Percentiles rank a stretch among this genome's conserved stretches.
Conservation (phyloP, 35 echinoderm and acorn worm genomes). For the Lytechinus variegatus region DNA sequence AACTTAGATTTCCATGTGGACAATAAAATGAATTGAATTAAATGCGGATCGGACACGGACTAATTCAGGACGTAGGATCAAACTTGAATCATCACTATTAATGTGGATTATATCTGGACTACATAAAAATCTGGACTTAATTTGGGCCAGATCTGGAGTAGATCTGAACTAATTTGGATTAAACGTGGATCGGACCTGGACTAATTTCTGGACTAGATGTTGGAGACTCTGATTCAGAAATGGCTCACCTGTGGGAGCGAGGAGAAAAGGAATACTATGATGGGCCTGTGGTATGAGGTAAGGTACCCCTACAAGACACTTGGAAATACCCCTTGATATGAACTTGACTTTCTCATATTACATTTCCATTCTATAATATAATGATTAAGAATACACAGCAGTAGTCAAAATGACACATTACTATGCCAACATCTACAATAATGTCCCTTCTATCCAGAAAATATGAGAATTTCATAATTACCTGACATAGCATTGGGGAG, state of each 20-base stretch:
- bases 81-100: background rate
- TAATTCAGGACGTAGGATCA: too few relatives aligned
- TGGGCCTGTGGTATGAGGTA: constrained; percentile 48
- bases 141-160: background rate
- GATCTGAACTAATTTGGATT: background rate
- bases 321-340: too few relatives aligned
- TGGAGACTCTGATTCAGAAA: constrained; percentile 22
- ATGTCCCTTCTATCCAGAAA: too few relatives aligned
- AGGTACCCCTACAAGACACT: background rate
- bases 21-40: too few relatives aligned
- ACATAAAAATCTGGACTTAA: background rate
- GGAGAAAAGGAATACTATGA: constrained; percentile 43
- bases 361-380: too few relatives aligned
- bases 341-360: too few relatives aligned
- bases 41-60: too few relatives aligned
- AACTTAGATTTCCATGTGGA: too few relatives aligned
- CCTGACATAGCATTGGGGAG: too few relatives aligned
- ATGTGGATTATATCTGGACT: background rate
- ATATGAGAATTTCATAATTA: background rate
- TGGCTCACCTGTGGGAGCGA: constrained; percentile 45
- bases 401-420: background rate
- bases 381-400: too few relatives aligned
- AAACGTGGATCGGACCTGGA: background rate
- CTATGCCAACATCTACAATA: background rate
- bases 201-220: background rate